A percentile compares a stretch with the other conserved stretches of the same genome.
These are phyloP conservation scores for Molossus alvarezi DNA, from an alignment of 2,797 vertebrate genomes.

Conservation along the genomic window DNA sequence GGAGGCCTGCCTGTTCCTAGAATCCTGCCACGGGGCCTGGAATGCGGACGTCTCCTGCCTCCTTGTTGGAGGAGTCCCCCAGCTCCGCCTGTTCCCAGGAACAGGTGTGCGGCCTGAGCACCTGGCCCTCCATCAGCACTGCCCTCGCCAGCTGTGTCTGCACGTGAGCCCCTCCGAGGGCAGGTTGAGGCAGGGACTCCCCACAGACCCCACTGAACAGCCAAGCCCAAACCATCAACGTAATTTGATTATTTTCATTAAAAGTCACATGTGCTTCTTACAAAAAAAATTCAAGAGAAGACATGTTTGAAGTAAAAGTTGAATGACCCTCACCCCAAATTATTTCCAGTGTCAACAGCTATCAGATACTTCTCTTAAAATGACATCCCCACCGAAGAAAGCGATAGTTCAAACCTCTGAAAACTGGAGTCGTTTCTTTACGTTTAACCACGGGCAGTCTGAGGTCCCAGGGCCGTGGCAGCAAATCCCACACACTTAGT, in stretches of 20 bases:
- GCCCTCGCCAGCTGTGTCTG: background rate
- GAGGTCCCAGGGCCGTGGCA: too few relatives aligned
- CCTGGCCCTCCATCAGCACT: too few relatives aligned
- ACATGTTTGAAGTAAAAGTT: background rate
- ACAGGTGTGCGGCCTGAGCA: background rate
- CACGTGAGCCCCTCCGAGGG: background rate
- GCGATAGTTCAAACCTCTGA: background rate
- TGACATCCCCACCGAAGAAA: background rate
- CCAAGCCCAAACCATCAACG: background rate
- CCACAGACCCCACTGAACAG: background rate
- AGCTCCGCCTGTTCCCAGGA: background rate
- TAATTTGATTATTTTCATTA: background rate
- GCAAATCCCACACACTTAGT: background rate
- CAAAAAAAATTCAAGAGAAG: background rate
- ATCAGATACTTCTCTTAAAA: background rate
- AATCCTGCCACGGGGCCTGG: background rate
- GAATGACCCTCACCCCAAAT: background rate
- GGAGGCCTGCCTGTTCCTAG: background rate
- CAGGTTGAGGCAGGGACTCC: background rate
- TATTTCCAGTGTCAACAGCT: background rate
- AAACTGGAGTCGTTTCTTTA: background rate
- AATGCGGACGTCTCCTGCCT: background rate
- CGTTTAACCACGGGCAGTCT: background rate
- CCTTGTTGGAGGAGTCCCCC: background rate
- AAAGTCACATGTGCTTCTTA: background rate